Evolutionary conservation across 2,113 vertebrate species (phyloP).

Genomic region (Ciconia boyciana): DNA sequence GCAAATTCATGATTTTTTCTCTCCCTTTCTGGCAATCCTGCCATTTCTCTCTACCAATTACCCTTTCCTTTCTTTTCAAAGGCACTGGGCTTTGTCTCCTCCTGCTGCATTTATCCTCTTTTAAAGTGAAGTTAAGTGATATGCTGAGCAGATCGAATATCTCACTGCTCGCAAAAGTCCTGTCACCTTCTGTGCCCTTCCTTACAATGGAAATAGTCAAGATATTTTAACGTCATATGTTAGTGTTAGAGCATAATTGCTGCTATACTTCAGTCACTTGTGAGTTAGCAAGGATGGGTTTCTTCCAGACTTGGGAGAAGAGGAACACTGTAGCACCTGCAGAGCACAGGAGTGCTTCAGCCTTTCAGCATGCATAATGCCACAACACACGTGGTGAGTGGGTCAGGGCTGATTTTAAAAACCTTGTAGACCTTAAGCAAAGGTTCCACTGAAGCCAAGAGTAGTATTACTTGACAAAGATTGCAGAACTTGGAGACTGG

Average conservation of each 20-base stretch:
- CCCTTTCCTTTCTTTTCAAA: background rate
- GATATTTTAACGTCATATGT: background rate
- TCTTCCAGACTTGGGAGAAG: background rate
- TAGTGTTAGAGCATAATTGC: background rate
- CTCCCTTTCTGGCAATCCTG: background rate
- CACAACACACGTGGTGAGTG: background rate
- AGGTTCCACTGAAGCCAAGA: background rate
- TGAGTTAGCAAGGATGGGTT: background rate
- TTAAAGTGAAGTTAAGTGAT: background rate
- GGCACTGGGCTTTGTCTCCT: background rate
- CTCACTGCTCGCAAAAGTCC: background rate
- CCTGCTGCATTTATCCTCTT: background rate
- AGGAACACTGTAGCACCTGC: background rate
- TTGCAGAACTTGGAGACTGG: background rate
- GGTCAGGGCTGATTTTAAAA: background rate
- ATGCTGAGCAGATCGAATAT: background rate
- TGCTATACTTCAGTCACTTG: background rate
- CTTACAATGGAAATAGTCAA: background rate
- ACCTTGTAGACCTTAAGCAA: background rate
- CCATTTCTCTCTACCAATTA: background rate
- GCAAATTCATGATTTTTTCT: background rate
- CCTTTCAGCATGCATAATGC: background rate
- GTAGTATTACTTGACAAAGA: background rate
- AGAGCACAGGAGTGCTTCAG: background rate
- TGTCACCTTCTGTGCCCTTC: background rate